Evolutionary conservation across 2,888 invertebrate genomes (phyloP).

Genomic region (Latrodectus hesperus): DNA sequence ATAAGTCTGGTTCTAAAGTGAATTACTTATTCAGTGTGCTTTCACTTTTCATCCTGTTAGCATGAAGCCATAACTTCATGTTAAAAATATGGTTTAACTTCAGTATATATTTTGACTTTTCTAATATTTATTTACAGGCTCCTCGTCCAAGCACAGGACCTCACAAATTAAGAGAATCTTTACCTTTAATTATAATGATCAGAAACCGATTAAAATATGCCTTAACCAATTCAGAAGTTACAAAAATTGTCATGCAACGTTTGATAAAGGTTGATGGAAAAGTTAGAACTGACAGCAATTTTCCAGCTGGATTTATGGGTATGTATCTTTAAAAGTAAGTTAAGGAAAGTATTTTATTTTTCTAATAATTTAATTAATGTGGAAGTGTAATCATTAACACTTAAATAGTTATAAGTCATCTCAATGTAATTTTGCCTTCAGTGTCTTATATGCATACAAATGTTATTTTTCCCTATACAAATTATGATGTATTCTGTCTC

Average conservation of each 20-base stretch:
- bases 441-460: too few relatives aligned
- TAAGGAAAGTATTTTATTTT: too few relatives aligned
- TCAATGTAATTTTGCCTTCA: too few relatives aligned
- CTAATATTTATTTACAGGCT: constrained; percentile 78
- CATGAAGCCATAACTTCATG: too few relatives aligned
- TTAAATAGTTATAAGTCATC: too few relatives aligned
- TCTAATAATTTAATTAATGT: background rate
- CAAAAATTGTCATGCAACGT: constrained; percentile 98
- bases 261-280: constrained; percentile 98
- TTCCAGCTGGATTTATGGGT: constrained; percentile 99
- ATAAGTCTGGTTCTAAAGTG: too few relatives aligned
- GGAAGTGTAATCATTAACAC: too few relatives aligned
- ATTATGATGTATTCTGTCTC: too few relatives aligned
- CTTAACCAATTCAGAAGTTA: constrained; percentile 95
- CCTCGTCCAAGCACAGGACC: constrained; percentile 98
- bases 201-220: constrained; percentile 99
- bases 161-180: constrained; percentile 96
- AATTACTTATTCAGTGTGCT: too few relatives aligned
- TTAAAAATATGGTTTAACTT: too few relatives aligned
- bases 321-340: constrained; percentile 74
- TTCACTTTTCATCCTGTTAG: too few relatives aligned
- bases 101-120: background rate
- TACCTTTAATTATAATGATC: constrained; percentile 96
- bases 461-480: too few relatives aligned
- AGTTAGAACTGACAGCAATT: constrained; percentile 97